Conservation (phyloP, 2,888 invertebrate genomes). For the Caenorhabditis sp. region DNA sequence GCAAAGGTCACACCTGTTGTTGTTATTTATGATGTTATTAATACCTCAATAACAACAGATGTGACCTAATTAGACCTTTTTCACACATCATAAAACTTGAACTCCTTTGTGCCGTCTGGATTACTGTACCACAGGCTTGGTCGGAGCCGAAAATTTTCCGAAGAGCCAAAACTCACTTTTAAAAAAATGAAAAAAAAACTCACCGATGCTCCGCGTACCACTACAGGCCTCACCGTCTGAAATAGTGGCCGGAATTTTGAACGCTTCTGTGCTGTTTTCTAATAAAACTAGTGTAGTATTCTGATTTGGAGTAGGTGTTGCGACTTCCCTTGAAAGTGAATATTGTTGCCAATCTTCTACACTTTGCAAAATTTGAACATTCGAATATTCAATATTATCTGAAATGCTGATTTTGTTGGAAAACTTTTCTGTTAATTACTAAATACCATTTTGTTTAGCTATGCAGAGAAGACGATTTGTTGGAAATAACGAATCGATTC, state of each 20-base stretch:
- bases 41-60: no score
- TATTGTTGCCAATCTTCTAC: constrained; percentile 24
- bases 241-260: constrained; percentile 24
- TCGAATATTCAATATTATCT: constrained; percentile 21
- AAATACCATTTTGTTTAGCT: constrained; percentile 18
- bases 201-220: constrained; percentile 18
- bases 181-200: not conserved
- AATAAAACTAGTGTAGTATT: not conserved
- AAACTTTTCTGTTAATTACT: not conserved
- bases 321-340: constrained; percentile 4
- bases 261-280: not conserved
- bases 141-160: no score
- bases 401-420: not conserved
- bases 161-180: not conserved
- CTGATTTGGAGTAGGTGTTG: not conserved
- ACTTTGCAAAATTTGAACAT: constrained; percentile 16
- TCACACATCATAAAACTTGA: no score
- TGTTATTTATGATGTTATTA: no score
- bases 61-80: no score
- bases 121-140: no score
- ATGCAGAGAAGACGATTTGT: constrained; percentile 26
- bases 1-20: no score
- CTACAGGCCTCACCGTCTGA: constrained; percentile 18
- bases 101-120: no score
- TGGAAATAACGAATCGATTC: constrained; percentile 35